Conservation (phyloP, 37 sponge, comb jelly and placozoan species). For the Agelas oroides region DNA sequence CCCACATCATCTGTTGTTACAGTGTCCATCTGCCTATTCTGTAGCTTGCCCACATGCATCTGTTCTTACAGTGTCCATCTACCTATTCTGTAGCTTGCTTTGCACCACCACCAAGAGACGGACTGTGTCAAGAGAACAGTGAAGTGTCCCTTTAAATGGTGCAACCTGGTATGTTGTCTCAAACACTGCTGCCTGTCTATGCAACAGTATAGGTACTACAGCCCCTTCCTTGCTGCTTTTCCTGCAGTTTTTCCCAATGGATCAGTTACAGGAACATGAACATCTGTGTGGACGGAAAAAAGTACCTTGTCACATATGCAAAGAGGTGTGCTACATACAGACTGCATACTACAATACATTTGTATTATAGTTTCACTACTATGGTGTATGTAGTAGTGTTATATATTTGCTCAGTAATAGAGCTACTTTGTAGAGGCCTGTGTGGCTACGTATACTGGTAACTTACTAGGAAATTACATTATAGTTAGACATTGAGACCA, state of each 20-base stretch:
- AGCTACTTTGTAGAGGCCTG: no score
- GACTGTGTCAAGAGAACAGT: slow-evolving; percentile 60
- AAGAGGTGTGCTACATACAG: slow-evolving; percentile 20
- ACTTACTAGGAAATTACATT: no score
- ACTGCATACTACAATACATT: no score
- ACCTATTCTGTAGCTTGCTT: slow-evolving; percentile 51
- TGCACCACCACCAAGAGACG: slow-evolving; percentile 61
- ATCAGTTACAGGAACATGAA: slow-evolving; percentile 69
- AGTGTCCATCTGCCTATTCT: no score
- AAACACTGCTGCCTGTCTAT: slow-evolving; percentile 7
- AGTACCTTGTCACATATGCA: slow-evolving; percentile 55
- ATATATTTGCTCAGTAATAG: no score
- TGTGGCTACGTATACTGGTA: no score
- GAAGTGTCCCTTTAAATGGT: slow-evolving; percentile 75
- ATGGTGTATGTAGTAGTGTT: neutral
- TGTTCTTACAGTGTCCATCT: no score
- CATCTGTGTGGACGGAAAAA: slow-evolving; percentile 64
- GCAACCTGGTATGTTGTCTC: slow-evolving; percentile 64
- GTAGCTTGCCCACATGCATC: no score
- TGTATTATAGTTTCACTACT: no score
- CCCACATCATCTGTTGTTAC: no score
- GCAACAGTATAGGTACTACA: no score
- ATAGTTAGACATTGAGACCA: no score
- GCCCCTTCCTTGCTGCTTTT: neutral
- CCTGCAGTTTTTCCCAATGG: slow-evolving; percentile 66